Evolutionary conservation across 2,113 vertebrate species (phyloP).

Genomic region (Crotalus helleri): DNA sequence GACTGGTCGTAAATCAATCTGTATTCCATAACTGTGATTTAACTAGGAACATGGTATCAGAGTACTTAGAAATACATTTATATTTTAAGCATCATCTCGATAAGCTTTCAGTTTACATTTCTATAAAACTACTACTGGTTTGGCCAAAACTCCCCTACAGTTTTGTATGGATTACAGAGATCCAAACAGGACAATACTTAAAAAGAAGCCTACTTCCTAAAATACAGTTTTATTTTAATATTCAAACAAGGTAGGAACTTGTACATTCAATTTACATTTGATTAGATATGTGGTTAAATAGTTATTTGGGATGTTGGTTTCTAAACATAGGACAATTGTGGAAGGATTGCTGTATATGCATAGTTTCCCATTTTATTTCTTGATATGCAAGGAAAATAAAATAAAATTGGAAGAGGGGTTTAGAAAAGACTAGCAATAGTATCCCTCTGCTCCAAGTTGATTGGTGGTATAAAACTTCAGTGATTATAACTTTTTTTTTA

Average conservation of each 20-base stretch:
- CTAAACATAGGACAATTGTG: slow-evolving; percentile 38
- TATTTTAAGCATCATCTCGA: neutral
- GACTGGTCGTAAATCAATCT: neutral
- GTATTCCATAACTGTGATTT: neutral
- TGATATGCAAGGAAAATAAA: slow-evolving; percentile 19
- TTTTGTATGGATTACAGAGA: neutral
- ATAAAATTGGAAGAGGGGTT: slow-evolving; percentile 33
- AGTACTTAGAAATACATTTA: neutral
- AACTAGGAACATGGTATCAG: neutral
- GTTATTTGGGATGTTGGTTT: slow-evolving; percentile 38
- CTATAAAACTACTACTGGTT: neutral
- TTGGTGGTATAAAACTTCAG: slow-evolving; percentile 33
- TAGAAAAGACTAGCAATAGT: slow-evolving; percentile 32
- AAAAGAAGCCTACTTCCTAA: neutral
- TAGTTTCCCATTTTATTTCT: slow-evolving; percentile 37
- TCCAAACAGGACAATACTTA: neutral
- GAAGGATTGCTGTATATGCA: slow-evolving; percentile 1
- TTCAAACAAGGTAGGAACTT: slow-evolving; percentile 47
- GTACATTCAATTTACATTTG: slow-evolving; percentile 69
- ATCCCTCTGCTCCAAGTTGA: slow-evolving; percentile 16
- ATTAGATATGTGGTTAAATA: slow-evolving; percentile 72
- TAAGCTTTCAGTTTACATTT: neutral
- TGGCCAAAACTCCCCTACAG: neutral
- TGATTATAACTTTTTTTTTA: neutral
- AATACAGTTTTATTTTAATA: neutral